phyloP scores from a whole-genome alignment of 2,888 invertebrate species.

The Seira sanloemensis region DNA sequence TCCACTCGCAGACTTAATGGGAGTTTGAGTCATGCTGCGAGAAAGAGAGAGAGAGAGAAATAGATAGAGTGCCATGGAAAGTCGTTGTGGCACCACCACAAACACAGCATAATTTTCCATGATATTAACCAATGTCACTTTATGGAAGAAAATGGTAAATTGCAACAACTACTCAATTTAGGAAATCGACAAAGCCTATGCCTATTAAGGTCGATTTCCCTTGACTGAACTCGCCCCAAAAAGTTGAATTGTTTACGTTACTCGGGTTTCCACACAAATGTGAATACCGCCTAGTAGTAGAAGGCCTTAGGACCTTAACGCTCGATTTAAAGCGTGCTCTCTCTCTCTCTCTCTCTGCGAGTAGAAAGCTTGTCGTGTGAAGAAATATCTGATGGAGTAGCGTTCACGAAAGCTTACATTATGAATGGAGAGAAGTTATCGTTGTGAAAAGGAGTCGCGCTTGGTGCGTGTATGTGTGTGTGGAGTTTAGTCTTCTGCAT shows the following conservation, averaged over 20 bases:
- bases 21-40: not conserved
- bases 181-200: not conserved
- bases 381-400: slow-evolving; percentile 28
- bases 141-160: not conserved
- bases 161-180: not conserved
- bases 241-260: slow-evolving; percentile 7
- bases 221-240: not conserved
- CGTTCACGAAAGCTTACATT: slow-evolving; percentile 33
- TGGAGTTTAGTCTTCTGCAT: slow-evolving; percentile 35
- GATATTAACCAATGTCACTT: slow-evolving; percentile 3
- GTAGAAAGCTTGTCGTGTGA: slow-evolving; percentile 21
- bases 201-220: not conserved
- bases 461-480: slow-evolving; percentile 30
- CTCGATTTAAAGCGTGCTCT: slow-evolving; percentile 26
- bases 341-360: not conserved
- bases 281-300: not conserved
- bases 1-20: not conserved
- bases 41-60: no score
- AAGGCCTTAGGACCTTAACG: slow-evolving; percentile 7
- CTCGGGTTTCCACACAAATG: not conserved
- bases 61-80: not conserved
- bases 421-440: slow-evolving; percentile 22
- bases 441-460: not conserved
- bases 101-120: not conserved
- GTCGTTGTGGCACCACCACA: not conserved